Percentiles rank a stretch among this genome's conserved stretches.
These are phyloP conservation scores for Caerostris darwini DNA, from an alignment of 1,140 invertebrate genomes.

Conservation along the genomic window DNA sequence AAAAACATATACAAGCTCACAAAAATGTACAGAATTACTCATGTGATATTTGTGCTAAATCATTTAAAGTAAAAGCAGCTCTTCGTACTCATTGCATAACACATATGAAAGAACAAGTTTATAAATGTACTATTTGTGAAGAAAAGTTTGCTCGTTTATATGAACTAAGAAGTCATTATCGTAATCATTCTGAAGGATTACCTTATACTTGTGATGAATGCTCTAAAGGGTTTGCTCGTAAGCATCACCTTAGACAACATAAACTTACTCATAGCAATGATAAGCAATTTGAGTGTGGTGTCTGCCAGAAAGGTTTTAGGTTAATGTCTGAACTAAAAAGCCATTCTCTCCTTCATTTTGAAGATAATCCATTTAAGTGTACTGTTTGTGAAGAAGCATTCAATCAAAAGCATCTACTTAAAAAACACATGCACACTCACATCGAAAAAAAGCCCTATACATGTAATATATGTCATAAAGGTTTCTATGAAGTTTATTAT, in stretches of 20 bases:
- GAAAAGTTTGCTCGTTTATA: too few species aligned
- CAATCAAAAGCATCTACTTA: constrained; percentile 35
- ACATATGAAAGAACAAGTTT: too few species aligned
- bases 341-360: constrained; percentile 42
- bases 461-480: constrained; percentile 86
- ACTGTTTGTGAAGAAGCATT: constrained; percentile 61
- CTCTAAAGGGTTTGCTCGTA: not conserved
- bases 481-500: constrained; percentile 34
- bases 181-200: not conserved
- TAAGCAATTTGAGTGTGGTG: constrained; percentile 4
- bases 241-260: not conserved
- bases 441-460: constrained; percentile 89
- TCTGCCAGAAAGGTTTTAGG: constrained; percentile 43
- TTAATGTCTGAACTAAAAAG: constrained; percentile 10
- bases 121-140: too few species aligned
- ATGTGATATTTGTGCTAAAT: too few species aligned
- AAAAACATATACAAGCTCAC: too few species aligned
- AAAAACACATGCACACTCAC: constrained; percentile 87
- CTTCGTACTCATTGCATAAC: too few species aligned
- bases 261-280: not conserved
- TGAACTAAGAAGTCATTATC: not conserved
- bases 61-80: too few species aligned
- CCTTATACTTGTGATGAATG: not conserved
- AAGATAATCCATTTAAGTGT: constrained; percentile 28
- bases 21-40: too few species aligned